Evolutionary conservation across 30 jellyfish, hydroid and myxozoan species (phyloP), one percentile per base, ranked within the genome.

Genomic region (Aurelia coerulea): DNA sequence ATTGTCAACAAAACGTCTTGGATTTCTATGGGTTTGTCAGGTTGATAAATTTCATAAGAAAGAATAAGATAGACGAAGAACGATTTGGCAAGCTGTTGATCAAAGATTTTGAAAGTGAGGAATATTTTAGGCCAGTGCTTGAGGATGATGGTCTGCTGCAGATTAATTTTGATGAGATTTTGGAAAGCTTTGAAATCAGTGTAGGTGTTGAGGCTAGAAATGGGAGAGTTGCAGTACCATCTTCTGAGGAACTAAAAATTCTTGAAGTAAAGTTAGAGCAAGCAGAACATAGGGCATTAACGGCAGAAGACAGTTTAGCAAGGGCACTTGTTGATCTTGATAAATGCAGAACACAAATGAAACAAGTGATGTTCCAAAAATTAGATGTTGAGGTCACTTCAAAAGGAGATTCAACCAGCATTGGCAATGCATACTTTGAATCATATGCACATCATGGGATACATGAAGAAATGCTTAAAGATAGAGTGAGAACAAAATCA

Each of bases 381-480:
- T 46, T 73, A 5, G 50, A 65, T 33, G 1, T 46, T 39, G 90
- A 54, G 62, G 64, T 14, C 0, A 33, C 16, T 11, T 15, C 16
- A 18, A 64, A 19, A n/a, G 74, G 10, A 0, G 35, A 29, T 8
- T 2, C 10, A 18, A 32, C 14, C 31, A 42, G 19, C 16, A 42
- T 73, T 33, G 81, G 80, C 71, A 67, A 59, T 52, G 88, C 95
- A n/a, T 94, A 94, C 80, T 94, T 94, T 80, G 91, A 84, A 42
- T 94, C 98, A 16, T 94, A 94, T 85, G 92, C 98, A 10, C 98
- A 94, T 62, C 81, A 53, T 84, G 98, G 98, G 18, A 94, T 94
- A 33, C 98, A 94, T 65, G 98, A 94, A 65, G 98, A 94, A 79
- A 94, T 94, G 98, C 89, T 94, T 37, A 94, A 88, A 74, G 98